These are phyloP conservation scores for Geotrupes spiniger DNA, from an alignment of 2,888 invertebrate genomes.

Conservation along the genomic window DNA sequence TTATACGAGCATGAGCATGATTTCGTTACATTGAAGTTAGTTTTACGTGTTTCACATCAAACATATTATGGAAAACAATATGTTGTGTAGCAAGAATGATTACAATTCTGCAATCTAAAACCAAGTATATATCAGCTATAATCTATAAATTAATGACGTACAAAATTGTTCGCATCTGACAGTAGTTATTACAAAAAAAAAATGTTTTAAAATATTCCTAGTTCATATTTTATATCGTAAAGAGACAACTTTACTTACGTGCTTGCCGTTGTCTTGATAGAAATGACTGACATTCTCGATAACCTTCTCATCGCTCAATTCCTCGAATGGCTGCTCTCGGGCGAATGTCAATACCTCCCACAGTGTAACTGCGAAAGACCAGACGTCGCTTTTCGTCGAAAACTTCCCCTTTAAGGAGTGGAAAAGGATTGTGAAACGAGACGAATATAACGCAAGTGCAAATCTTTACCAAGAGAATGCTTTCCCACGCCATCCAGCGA, in stretches of 20 bases:
- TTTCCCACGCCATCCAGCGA: constrained; percentile 88
- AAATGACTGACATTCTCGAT: constrained; percentile 79
- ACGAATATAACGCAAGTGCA: constrained; percentile 12
- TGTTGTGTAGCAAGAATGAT: no score
- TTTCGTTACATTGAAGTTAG: no score
- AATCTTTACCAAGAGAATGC: constrained; percentile 66
- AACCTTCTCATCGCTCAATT: constrained; percentile 75
- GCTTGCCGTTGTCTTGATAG: constrained; percentile 70
- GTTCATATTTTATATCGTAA: no score
- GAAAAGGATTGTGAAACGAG: constrained; percentile 22
- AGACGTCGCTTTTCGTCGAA: constrained; percentile 81
- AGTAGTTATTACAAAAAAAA: no score
- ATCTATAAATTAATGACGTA: no score
- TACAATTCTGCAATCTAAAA: no score
- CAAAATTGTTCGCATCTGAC: no score
- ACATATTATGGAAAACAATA: no score
- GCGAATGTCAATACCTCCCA: constrained; percentile 87
- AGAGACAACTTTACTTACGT: constrained; percentile 53
- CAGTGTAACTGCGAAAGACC: constrained; percentile 83
- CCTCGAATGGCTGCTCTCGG: constrained; percentile 77
- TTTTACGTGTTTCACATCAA: no score
- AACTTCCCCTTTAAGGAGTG: constrained; percentile 65
- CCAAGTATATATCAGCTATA: no score
- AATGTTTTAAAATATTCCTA: no score
- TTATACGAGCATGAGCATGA: no score